Conservation (phyloP, 2,888 invertebrate genomes). For the Hypomecis punctinalis region DNA sequence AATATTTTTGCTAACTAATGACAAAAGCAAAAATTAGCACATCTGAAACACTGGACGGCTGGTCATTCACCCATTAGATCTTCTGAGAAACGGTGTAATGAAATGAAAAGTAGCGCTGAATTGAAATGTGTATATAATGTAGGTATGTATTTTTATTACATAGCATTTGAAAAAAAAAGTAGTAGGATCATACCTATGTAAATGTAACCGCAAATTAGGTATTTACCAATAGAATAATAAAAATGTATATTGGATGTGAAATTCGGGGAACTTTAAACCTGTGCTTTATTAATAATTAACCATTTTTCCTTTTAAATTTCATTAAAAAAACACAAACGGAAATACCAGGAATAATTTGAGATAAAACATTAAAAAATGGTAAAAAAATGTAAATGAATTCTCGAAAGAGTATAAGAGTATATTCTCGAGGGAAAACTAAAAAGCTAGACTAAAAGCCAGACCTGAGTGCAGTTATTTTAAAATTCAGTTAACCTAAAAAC, state of each 20-base stretch:
- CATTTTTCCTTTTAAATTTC: neutral
- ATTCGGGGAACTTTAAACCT: neutral
- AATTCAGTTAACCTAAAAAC: conserved; percentile 22
- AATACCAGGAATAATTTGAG: neutral
- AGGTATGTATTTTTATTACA: neutral
- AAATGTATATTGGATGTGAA: neutral
- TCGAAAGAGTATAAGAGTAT: too few species aligned
- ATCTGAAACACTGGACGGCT: conserved; percentile 57
- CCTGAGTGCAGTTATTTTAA: conserved; percentile 21
- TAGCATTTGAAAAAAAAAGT: too few species aligned
- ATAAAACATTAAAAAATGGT: neutral
- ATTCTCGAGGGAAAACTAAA: conserved; percentile 4
- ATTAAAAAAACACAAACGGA: neutral
- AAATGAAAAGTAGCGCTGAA: conserved; percentile 26
- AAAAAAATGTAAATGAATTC: neutral
- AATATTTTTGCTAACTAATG: conserved; percentile 66
- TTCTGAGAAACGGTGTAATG: conserved; percentile 28
- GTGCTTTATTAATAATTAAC: neutral
- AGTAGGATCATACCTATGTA: too few species aligned
- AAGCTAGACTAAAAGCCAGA: conserved; percentile 6
- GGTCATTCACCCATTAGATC: conserved; percentile 70
- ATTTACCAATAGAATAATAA: neutral
- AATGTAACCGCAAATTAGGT: neutral
- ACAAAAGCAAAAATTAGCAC: conserved; percentile 75
- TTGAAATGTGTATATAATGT: neutral